Evolutionary conservation across 2,113 vertebrate genomes (phyloP).

Genomic region (Hylia prasina): DNA sequence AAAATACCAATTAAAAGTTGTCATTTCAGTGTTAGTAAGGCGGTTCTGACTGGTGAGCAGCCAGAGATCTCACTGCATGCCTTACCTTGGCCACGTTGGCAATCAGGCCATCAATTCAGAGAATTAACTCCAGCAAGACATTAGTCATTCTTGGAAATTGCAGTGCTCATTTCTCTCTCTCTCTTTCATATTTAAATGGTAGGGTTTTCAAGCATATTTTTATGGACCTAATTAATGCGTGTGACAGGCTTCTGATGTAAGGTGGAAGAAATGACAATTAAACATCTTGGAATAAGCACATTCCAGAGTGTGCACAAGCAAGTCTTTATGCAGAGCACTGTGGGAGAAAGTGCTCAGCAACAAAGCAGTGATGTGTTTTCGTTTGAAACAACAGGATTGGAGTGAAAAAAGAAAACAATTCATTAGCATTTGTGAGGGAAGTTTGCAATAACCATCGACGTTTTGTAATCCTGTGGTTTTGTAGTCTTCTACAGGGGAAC

Average conservation of each 20-base stretch:
- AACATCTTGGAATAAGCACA: constrained; percentile 64
- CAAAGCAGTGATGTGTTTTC: constrained; percentile 54
- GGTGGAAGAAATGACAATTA: constrained; percentile 59
- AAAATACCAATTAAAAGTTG: background rate
- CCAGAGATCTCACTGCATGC: background rate
- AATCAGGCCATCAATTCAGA: constrained; percentile 4
- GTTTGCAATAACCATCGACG: background rate
- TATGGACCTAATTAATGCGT: constrained; percentile 37
- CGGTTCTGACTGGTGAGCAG: background rate
- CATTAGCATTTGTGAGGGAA: constrained; percentile 52
- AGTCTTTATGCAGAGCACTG: constrained; percentile 60
- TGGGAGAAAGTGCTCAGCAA: constrained; percentile 65
- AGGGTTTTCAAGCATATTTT: constrained; percentile 41
- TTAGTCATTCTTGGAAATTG: constrained; percentile 51
- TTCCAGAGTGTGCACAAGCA: constrained; percentile 58
- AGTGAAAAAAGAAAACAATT: constrained; percentile 43
- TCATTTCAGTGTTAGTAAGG: background rate
- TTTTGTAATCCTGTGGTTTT: constrained; percentile 22
- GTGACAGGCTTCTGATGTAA: constrained; percentile 49
- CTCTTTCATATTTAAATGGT: constrained; percentile 32
- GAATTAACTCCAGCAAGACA: constrained; percentile 37
- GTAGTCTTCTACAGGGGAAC: background rate
- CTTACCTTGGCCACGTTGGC: background rate
- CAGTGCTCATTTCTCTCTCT: background rate
- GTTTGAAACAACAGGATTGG: constrained; percentile 41